These are phyloP conservation scores for Phania funesta DNA, from an alignment of 2,888 invertebrate genomes.

Conservation along the genomic window DNA sequence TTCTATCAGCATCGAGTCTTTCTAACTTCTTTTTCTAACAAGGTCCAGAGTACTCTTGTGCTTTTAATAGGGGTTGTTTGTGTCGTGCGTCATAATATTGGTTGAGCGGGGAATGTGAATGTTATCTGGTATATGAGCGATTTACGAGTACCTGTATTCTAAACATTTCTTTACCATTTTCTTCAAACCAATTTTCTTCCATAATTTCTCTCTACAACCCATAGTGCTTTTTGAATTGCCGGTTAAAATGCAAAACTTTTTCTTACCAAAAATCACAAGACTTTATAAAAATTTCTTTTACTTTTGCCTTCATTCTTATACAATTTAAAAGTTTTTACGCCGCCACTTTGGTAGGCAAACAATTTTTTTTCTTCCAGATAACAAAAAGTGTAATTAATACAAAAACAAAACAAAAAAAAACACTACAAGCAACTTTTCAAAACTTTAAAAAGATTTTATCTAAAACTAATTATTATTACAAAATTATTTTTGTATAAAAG, in stretches of 20 bases:
- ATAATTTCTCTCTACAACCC: background rate
- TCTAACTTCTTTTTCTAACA: too few species aligned
- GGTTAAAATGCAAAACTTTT: slow-evolving; percentile 24
- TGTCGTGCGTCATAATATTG: too few species aligned
- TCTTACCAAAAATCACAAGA: slow-evolving; percentile 13
- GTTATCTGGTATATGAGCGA: too few species aligned
- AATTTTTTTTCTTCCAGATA: background rate
- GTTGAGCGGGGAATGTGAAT: too few species aligned
- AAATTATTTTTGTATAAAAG: background rate
- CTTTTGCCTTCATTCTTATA: background rate
- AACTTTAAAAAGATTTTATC: slow-evolving; percentile 47
- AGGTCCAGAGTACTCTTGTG: too few species aligned
- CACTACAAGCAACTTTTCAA: background rate
- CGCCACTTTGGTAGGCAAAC: background rate
- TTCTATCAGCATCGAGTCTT: too few species aligned
- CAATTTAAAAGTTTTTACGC: slow-evolving; percentile 35
- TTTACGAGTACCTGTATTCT: too few species aligned
- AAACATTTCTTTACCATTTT: too few species aligned
- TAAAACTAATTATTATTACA: slow-evolving; percentile 47
- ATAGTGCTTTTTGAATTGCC: slow-evolving; percentile 36
- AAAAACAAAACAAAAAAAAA: background rate
- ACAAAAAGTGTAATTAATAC: background rate
- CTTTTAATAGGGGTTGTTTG: too few species aligned
- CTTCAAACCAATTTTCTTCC: background rate
- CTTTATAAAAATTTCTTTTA: slow-evolving; percentile 23